Conservation (phyloP, 1,140 invertebrate species). For the Druon quercuslanigerum region DNA sequence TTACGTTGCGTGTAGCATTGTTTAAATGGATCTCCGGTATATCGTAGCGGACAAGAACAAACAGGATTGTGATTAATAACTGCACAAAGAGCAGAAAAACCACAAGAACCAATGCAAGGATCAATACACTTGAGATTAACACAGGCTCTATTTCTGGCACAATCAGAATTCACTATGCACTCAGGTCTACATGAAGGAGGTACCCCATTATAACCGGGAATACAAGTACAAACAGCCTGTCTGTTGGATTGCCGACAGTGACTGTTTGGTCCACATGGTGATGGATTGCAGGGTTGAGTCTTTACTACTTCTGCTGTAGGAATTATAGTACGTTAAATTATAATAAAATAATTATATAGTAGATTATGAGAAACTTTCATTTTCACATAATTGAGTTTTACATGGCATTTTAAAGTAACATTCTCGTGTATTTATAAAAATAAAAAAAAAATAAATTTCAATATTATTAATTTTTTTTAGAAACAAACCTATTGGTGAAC, state of each 20-base stretch:
- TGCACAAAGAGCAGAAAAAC: background rate
- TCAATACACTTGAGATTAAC: slow-evolving; percentile 34
- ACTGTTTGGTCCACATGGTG: slow-evolving; percentile 82
- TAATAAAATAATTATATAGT: background rate
- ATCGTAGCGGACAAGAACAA: slow-evolving; percentile 8
- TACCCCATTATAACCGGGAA: slow-evolving; percentile 18
- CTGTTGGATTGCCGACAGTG: slow-evolving; percentile 54
- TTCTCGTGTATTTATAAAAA: background rate
- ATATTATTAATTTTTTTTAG: background rate
- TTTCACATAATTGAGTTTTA: no score
- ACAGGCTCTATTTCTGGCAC: slow-evolving; percentile 19
- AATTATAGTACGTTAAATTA: background rate
- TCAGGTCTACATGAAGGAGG: slow-evolving; percentile 37
- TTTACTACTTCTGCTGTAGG: slow-evolving; percentile 26
- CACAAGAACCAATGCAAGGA: slow-evolving; percentile 67
- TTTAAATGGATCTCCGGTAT: slow-evolving; percentile 10
- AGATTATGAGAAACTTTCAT: no score
- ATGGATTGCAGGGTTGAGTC: slow-evolving; percentile 64
- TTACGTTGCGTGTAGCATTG: slow-evolving; percentile 63
- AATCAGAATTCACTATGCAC: slow-evolving; percentile 35
- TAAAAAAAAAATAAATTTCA: background rate
- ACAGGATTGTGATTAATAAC: slow-evolving; percentile 16
- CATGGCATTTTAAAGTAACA: no score
- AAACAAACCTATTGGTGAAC: slow-evolving; percentile 66
- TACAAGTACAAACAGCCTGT: slow-evolving; percentile 27